Base-by-base conservation (phyloP, 2,888 invertebrate species). In the Synergus japonicus region DNA sequence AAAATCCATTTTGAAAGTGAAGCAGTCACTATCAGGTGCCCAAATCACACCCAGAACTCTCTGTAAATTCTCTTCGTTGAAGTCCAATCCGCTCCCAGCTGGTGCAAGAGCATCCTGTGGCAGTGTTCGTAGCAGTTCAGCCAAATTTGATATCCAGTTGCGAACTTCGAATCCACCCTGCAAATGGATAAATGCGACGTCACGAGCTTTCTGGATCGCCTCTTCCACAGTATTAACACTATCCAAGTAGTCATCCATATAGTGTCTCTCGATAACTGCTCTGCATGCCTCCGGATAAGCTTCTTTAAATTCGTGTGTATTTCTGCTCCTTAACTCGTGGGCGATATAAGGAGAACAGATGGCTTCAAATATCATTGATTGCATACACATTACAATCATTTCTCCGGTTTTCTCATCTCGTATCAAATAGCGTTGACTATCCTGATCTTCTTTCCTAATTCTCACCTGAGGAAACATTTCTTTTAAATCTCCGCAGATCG, bases 391-490 rank as follows among this genome's bases (percentile, higher is more conserved):
- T 2, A 37, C 37, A n/a, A 49, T 13, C 2, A 49, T 13, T 15
- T 69, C 12, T 46, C 18, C 44, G 18, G 69, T 69, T 18, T 15
- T 15, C 12, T 4, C 15, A 15, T 43, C 67, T 77, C 79, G 46
- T 67, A 77, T 81, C 54, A 83, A 67, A 81, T 86, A 87, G 12
- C 87, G 49, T 80, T 88, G 88, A 0, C 86, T 67, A 58, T 83
- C 73, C 60, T 86, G 86, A 76, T 90, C 90, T 18, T 84, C 84
- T 10, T 80, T 66, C 0, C 76, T 18, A 4, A 91, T 87, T 13
- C 83, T 82, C 0, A 91, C 80, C 49, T 88, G 89, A 1, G 86
- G 87, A 60, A 89, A 90, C 89, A 90, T 89, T 67, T 90, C 88
- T n/a, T 79, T 82, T 0, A 90, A 86, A 69, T 90, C 90, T 0